Evolutionary conservation across 2,888 invertebrate genomes (phyloP).

Genomic region (Prosapia bicincta): DNA sequence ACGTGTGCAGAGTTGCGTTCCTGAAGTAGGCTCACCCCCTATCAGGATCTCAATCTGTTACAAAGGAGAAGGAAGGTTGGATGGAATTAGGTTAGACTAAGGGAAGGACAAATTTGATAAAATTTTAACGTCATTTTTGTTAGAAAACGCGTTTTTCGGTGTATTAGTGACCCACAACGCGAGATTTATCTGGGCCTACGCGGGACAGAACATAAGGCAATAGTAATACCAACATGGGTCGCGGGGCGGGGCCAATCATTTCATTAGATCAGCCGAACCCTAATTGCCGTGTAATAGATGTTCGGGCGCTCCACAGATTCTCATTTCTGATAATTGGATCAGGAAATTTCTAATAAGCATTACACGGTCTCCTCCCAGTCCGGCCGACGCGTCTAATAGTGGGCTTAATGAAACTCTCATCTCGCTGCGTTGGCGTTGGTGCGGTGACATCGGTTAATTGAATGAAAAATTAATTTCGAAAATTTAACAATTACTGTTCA

Average conservation of each 20-base stretch:
- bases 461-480: neutral
- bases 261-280: slow-evolving; percentile 3
- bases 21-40: no score
- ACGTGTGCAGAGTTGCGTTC: no score
- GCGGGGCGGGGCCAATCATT: neutral
- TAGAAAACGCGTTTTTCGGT: no score
- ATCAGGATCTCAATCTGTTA: no score
- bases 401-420: neutral
- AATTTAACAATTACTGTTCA: no score
- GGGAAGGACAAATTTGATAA: no score
- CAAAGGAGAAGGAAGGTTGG: no score
- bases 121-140: no score
- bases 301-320: slow-evolving; percentile 23
- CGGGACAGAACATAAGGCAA: no score
- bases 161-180: no score
- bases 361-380: slow-evolving; percentile 9
- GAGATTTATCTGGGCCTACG: no score
- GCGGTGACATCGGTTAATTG: neutral
- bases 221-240: neutral
- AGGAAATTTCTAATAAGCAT: slow-evolving; percentile 28
- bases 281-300: slow-evolving; percentile 28
- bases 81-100: no score
- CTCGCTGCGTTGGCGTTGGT: neutral
- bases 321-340: slow-evolving; percentile 28
- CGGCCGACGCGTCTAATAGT: slow-evolving; percentile 10